Base-by-base conservation (phyloP, 92 coral and sea anemone species). In the Muricea muricata region DNA sequence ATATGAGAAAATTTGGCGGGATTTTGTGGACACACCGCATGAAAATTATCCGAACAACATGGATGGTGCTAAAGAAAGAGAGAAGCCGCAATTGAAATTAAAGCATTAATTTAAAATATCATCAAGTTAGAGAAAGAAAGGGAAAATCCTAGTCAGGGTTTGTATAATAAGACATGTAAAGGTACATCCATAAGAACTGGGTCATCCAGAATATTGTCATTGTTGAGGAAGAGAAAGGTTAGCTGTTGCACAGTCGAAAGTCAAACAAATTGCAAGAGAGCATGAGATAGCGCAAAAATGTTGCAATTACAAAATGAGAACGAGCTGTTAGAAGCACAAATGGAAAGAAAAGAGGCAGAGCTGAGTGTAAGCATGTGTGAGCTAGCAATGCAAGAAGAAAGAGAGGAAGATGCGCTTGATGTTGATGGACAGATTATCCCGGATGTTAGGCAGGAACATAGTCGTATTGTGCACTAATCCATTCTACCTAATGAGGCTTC, bases 1-100 rank as follows among this genome's bases (percentile, higher is more conserved):
- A 15, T 69, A 65, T 65, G 23, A 65, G 1, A 6, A 10, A 2
- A 25, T 39, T 26, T 65, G 40, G 39, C 39, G 40, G 11, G 45
- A 65, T 0, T 69, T 69, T 69, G 50, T 69, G 24, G 35, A 28
- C 35, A 69, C 75, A 0, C n/a, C n/a, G n/a, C 75, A 69, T 31
- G 75, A 69, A 20, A 69, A 2, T 17, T 33, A 69, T 69, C n/a
- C n/a, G 15, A 50, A 69, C 23, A 20, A 1, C 35, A 32, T 69
- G n/a, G 52, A 69, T 26, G 18, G 50, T 69, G 75, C 33, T 0
- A 13, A 21, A 1, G 46, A 34, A 15, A n/a, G n/a, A n/a, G n/a
- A n/a, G n/a, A n/a, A n/a, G n/a, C n/a, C n/a, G n/a, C n/a, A 6
- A 31, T 47, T 33, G 75, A 37, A 69, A 24, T 5, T 65, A 3